Percentiles rank a stretch among this genome's conserved stretches.
These are phyloP conservation scores for Tiliacea citrago DNA, from an alignment of 2,888 invertebrate species.

Conservation along the genomic window DNA sequence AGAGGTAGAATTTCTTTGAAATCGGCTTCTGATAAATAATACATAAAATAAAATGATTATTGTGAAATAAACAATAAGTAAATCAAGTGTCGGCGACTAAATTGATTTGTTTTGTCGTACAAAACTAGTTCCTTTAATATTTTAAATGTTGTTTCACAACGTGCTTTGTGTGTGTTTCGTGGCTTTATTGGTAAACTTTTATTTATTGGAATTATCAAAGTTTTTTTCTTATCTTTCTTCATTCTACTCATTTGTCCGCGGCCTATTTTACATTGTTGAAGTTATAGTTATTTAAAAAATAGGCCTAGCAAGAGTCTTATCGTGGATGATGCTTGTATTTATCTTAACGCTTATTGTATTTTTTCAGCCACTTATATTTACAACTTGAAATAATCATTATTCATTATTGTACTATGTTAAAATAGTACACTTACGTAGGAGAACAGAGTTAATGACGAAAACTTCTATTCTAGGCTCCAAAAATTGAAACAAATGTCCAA, in stretches of 20 bases:
- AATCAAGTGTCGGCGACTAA: conserved; percentile 46
- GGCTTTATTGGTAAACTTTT: conserved; percentile 48
- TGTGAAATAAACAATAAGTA: conserved; percentile 64
- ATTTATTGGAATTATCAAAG: conserved; percentile 3
- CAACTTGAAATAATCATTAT: not conserved
- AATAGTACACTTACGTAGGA: not conserved
- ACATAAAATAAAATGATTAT: conserved; percentile 49
- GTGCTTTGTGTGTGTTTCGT: conserved; percentile 63
- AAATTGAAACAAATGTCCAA: conserved; percentile 31
- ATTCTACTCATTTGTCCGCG: too few relatives aligned
- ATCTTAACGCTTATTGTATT: not conserved
- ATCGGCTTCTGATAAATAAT: conserved; percentile 28
- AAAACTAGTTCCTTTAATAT: conserved; percentile 42
- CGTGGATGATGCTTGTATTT: not conserved
- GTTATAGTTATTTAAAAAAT: not conserved
- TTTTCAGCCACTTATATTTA: not conserved
- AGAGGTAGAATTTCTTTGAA: conserved; percentile 4
- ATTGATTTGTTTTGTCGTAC: conserved; percentile 56
- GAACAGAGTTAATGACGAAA: not conserved
- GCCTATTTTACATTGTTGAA: too few relatives aligned
- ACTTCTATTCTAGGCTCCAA: conserved; percentile 52
- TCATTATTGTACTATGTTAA: not conserved
- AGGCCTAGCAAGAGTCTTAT: not conserved
- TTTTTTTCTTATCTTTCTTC: too few relatives aligned
- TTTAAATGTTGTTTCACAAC: conserved; percentile 74